Evolutionary conservation across 2,888 invertebrate genomes (phyloP).

Genomic region (Latrodectus elegans): DNA sequence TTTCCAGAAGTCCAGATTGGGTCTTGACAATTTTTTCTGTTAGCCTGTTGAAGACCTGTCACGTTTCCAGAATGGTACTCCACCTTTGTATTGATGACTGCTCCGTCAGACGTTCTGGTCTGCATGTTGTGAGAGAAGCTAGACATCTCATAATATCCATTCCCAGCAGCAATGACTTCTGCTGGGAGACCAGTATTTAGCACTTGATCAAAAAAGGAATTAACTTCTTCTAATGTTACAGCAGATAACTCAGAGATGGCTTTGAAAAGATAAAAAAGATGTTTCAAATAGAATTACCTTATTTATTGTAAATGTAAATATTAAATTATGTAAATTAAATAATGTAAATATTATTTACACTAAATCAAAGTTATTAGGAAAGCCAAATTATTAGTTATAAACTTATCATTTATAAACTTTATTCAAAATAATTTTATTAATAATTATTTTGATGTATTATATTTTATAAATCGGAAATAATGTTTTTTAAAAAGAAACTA

Average conservation of each 20-base stretch:
- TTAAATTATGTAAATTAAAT: too few species aligned
- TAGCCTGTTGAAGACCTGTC: conserved; percentile 26
- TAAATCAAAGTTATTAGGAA: too few species aligned
- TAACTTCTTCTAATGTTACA: conserved; percentile 13
- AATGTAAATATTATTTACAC: too few species aligned
- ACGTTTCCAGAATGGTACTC: conserved; percentile 42
- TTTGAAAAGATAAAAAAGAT: too few species aligned
- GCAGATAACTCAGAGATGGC: not conserved
- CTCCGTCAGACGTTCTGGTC: conserved; percentile 33
- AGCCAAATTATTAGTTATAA: too few species aligned
- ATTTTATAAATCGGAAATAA: too few species aligned
- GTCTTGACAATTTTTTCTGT: conserved; percentile 25
- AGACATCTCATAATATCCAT: conserved; percentile 31
- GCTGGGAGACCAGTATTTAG: conserved; percentile 15
- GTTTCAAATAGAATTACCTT: too few species aligned
- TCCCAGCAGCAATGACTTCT: conserved; percentile 12
- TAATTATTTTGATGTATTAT: too few species aligned
- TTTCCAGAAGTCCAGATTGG: conserved; percentile 26
- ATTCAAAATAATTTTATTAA: too few species aligned
- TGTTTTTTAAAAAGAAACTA: too few species aligned
- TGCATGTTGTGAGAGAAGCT: conserved; percentile 33
- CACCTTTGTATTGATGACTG: conserved; percentile 8
- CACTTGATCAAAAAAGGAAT: conserved; percentile 49
- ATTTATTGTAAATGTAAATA: too few species aligned
- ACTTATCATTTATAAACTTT: too few species aligned